Evolutionary conservation across 1,140 invertebrate species (phyloP), one percentile per base, ranked within the genome.

Genomic region (Calliphora vicina): DNA sequence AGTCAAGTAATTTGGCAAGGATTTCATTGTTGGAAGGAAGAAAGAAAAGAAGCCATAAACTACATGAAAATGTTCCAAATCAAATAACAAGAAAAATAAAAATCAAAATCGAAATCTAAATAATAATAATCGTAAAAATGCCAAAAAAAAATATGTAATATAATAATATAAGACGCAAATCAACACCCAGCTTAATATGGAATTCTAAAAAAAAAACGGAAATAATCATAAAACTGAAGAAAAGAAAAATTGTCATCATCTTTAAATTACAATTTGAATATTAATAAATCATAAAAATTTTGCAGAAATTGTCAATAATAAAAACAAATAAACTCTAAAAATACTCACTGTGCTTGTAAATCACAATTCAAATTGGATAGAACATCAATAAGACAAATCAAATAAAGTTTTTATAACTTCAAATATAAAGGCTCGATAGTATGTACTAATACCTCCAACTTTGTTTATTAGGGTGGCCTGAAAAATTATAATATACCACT

Each of bases 231-330:
- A 45, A 78, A 35, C 35, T 35, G 35, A 35, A 35, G 35, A 5
- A 35, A 43, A 78, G 35, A 45, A 20, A 43, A 78, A 78, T 78
- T 78, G 74, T 78, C 74, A 78, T 78, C 74, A 74, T 35, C 26
- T 78, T 27, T 20, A 78, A 78, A 78, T 78, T 45, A 78, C 74
- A 78, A 78, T 78, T 78, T 78, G 74, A 78, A 78, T 78, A 43
- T 78, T 78, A 78, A 78, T 78, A 78, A 78, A 78, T 78, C 74
- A 45, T 78, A 78, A 78, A 78, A 78, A 43, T 42, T 73, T 20
- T 74, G 26, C n/a, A n/a, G 6, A 74, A 74, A 35, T 74, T 74
- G 72, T 74, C 0, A 29, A 29, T 35, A 35, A 43, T 43, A 78
- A 78, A n/a, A 78, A 78, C 0, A 0, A 2, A 25, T 6, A 78